Conservation (phyloP, 2,888 invertebrate genomes). For the Nematopogon swammerdamellus region DNA sequence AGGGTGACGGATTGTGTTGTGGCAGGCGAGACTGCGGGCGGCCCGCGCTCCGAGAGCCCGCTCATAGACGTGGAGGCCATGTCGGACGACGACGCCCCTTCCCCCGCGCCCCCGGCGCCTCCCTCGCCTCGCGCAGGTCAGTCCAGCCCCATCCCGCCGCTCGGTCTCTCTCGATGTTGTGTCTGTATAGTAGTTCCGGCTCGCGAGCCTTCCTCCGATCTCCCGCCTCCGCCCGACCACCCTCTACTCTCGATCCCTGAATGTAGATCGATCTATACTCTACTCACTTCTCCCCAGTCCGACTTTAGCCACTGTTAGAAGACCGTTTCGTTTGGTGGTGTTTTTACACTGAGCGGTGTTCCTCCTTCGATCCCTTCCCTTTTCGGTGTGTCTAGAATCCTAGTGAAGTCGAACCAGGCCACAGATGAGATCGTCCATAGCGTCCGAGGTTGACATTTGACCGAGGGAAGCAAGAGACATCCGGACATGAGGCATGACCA, state of each 20-base stretch:
- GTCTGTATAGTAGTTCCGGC: slow-evolving; percentile 44
- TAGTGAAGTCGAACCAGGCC: slow-evolving; percentile 1
- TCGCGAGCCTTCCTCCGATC: slow-evolving; percentile 33
- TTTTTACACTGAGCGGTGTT: background rate
- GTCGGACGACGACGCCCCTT: slow-evolving; percentile 56
- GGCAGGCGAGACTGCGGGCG: slow-evolving; percentile 64
- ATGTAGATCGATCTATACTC: background rate
- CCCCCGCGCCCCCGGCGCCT: slow-evolving; percentile 26
- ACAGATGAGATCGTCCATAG: background rate
- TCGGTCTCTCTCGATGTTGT: slow-evolving; percentile 49
- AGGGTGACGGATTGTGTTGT: slow-evolving; percentile 6
- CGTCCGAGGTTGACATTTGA: too few relatives aligned
- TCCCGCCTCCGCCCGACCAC: slow-evolving; percentile 34
- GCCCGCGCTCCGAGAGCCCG: slow-evolving; percentile 59
- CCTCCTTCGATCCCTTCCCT: background rate
- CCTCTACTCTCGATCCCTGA: slow-evolving; percentile 18
- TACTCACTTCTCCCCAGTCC: background rate
- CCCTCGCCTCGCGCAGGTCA: slow-evolving; percentile 54
- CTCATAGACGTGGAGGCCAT: slow-evolving; percentile 66
- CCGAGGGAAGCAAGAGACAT: too few relatives aligned
- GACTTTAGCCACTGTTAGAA: background rate
- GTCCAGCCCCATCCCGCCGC: slow-evolving; percentile 46
- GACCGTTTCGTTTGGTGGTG: background rate
- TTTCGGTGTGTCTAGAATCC: slow-evolving; percentile 2
- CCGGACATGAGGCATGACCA: too few relatives aligned